phyloP scores from a whole-genome alignment of 2,797 vertebrate species.

The Hippoglossus hippoglossus region DNA sequence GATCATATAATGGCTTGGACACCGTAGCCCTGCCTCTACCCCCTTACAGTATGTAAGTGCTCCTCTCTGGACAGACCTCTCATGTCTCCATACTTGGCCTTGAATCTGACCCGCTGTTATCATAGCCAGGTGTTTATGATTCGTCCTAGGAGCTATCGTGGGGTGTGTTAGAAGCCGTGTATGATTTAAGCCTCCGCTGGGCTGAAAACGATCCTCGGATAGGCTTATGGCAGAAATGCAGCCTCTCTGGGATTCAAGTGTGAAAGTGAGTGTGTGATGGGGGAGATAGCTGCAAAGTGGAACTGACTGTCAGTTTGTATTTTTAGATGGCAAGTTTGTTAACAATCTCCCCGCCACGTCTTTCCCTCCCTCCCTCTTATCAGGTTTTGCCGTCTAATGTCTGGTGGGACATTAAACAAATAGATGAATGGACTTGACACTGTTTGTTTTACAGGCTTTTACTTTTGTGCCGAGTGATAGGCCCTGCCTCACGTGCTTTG shows the following conservation, averaged over 20 bases:
- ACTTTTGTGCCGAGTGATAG: slow-evolving; percentile 24
- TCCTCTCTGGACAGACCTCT: slow-evolving; percentile 49
- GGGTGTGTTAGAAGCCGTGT: slow-evolving; percentile 43
- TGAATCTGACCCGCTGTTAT: slow-evolving; percentile 53
- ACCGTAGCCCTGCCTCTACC: background rate
- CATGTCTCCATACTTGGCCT: slow-evolving; percentile 53
- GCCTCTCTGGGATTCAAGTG: slow-evolving; percentile 63
- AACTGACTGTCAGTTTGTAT: slow-evolving; percentile 64
- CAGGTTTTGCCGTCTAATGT: slow-evolving; percentile 28
- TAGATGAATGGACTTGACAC: slow-evolving; percentile 37
- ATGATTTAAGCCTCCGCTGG: slow-evolving; percentile 54
- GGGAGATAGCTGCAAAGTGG: slow-evolving; percentile 63
- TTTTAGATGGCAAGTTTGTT: slow-evolving; percentile 69
- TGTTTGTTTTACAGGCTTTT: slow-evolving; percentile 31
- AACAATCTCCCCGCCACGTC: slow-evolving; percentile 45
- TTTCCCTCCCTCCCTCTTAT: slow-evolving; percentile 13
- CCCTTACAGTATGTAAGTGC: slow-evolving; percentile 13
- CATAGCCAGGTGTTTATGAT: slow-evolving; percentile 49
- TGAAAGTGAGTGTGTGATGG: slow-evolving; percentile 64
- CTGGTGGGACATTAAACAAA: slow-evolving; percentile 41
- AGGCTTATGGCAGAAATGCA: slow-evolving; percentile 39
- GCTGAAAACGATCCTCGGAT: slow-evolving; percentile 57
- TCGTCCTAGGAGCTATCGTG: slow-evolving; percentile 26
- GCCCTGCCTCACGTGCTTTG: background rate
- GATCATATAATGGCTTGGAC: background rate